Percentiles rank a stretch among this genome's conserved stretches.
phyloP scores from a whole-genome alignment of 2,113 vertebrate genomes.

The Phalacrocorax brasilianus region DNA sequence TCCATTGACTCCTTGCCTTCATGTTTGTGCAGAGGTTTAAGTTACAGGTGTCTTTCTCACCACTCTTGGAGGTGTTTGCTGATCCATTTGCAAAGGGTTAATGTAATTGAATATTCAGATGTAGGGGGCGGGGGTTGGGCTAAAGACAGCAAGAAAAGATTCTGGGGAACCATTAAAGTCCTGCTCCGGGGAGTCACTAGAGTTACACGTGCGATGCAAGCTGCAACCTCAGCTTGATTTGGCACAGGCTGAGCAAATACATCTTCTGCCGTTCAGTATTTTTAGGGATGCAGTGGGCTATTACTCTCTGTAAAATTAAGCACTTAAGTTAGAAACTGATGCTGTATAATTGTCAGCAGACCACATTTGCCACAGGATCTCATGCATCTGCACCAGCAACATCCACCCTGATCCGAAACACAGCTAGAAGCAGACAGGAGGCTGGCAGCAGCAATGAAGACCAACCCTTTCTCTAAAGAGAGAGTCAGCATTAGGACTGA shows the following conservation, averaged over 20 bases:
- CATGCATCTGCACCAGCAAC: background rate
- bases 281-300: background rate
- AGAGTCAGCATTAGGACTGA: background rate
- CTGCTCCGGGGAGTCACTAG: background rate
- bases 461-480: background rate
- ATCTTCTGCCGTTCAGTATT: background rate
- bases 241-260: background rate
- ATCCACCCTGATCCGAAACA: background rate
- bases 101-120: background rate
- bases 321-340: background rate
- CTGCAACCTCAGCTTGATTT: background rate
- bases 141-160: background rate
- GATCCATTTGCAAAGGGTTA: background rate
- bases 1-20: background rate
- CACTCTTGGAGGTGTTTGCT: background rate
- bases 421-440: background rate
- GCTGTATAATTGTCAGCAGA: background rate
- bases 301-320: background rate
- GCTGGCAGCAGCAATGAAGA: background rate
- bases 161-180: background rate
- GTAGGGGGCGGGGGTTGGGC: no score
- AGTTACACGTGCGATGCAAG: rapidly evolving
- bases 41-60: background rate
- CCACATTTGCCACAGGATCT: background rate
- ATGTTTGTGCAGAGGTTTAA: background rate